Base-by-base conservation (phyloP, 2,113 vertebrate species). In the Nothocercus julius region DNA sequence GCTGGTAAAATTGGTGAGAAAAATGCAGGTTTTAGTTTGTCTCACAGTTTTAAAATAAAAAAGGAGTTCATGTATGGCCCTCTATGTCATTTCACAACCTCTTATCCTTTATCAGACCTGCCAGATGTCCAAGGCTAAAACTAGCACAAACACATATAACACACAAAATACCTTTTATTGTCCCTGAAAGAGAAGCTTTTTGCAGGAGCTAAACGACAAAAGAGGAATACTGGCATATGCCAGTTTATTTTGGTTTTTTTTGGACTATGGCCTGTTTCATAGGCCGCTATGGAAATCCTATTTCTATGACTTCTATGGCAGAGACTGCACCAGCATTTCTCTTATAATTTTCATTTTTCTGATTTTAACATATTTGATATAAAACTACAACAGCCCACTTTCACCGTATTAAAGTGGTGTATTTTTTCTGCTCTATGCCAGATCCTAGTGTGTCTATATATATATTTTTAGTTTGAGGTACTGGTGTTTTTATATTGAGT, bases 61-160 rank as follows among this genome's bases (percentile, higher is more conserved):
- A 25, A 77, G 14, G 27, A 53, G 8, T 51, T 93, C 47, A 4
- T 17, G 49, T 25, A 3, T 21, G 25, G 32, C 44, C 22, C 36
- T 75, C 34, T 45, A 3, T 47, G 40, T 58, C 89, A 75, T 70
- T 92, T 93, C 78, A 59, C 94, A 94, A 86, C 89, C 77, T 81
- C 62, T 81, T 82, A 53, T 3, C 28, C n/a, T 85, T 93, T 92
- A 93, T 87, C 94, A 81, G 79, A 11, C 32, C 28, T 36, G 91
- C 89, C 95, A 96, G 94, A 89, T 96, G 90, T 87, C 88, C 70
- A 83, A 87, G 56, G 66, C 70, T 64, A 88, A 93, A 90, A 44
- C 30, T 61, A 85, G 84, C 59, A 85, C 54, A 49, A 82, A 42
- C 56, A 16, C 82, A 90, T 56, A 53, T 79, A 87, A 67, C 38